Evolutionary conservation across 2,113 vertebrate genomes (phyloP).

Genomic region (Salvelinus alpinus): DNA sequence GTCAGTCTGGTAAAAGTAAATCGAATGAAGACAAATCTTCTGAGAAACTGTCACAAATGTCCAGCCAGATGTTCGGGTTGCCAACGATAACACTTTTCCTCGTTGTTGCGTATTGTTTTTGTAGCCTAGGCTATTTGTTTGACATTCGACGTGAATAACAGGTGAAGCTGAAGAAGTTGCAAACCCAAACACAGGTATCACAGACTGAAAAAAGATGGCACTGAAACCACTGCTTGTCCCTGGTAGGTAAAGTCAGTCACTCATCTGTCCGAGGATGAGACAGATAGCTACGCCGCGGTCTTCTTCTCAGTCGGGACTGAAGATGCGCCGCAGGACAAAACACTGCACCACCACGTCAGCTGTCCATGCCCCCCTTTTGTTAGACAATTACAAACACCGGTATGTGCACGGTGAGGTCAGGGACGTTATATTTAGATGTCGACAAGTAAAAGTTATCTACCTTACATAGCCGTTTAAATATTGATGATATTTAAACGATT

Average conservation of each 20-base stretch:
- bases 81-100: neutral
- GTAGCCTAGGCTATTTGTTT: neutral
- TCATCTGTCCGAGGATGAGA: conserved; percentile 21
- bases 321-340: conserved; percentile 53
- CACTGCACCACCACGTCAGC: conserved; percentile 51
- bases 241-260: neutral
- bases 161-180: neutral
- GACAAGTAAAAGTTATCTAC: neutral
- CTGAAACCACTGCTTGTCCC: neutral
- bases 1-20: neutral
- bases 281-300: conserved; percentile 29
- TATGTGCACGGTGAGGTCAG: neutral
- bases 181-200: neutral
- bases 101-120: conserved; percentile 19
- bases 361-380: conserved; percentile 41
- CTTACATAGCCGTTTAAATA: neutral
- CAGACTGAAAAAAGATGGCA: neutral
- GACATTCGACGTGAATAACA: neutral
- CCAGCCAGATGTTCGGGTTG: neutral
- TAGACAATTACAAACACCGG: neutral
- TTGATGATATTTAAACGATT: neutral
- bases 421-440: conserved; percentile 1
- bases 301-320: conserved; percentile 46
- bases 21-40: neutral
- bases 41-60: neutral